Evolutionary conservation across 64 coral and sea anemone species (phyloP).

Genomic region (Montipora sp.): DNA sequence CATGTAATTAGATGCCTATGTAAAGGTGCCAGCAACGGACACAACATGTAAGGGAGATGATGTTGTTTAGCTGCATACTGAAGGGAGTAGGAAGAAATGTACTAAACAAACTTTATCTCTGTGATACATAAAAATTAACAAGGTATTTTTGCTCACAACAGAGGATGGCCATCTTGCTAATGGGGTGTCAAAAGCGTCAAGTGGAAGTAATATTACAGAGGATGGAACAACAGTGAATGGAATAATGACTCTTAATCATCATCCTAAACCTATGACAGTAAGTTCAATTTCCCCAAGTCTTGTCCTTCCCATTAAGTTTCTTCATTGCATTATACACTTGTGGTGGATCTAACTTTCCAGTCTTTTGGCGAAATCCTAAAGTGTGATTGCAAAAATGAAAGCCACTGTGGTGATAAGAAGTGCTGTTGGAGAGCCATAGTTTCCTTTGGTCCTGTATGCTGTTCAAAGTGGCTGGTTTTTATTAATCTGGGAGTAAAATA

Average conservation of each 20-base stretch:
- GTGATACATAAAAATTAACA: too few species aligned
- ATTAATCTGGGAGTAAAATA: too few species aligned
- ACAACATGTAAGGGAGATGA: too few species aligned
- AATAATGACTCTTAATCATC: slow-evolving; percentile 60
- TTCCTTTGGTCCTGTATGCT: too few species aligned
- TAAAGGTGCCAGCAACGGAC: too few species aligned
- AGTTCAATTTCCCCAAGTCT: not conserved
- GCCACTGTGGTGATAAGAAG: too few species aligned
- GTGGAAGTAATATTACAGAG: slow-evolving; percentile 53
- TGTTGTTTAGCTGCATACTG: too few species aligned
- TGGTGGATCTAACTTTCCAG: not conserved
- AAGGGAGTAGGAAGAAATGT: too few species aligned
- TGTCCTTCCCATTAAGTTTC: not conserved
- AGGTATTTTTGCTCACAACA: not conserved
- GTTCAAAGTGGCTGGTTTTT: too few species aligned
- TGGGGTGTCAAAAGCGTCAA: not conserved
- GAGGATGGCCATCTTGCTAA: slow-evolving; percentile 27
- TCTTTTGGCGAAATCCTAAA: not conserved
- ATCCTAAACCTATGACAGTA: slow-evolving; percentile 79
- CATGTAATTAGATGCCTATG: too few species aligned
- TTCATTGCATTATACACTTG: not conserved
- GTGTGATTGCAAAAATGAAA: not conserved
- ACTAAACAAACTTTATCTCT: too few species aligned
- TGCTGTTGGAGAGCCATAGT: too few species aligned
- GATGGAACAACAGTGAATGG: slow-evolving; percentile 45